phyloP scores from a whole-genome alignment of 1,140 invertebrate genomes.

The Zaprionus gabonicus region DNA sequence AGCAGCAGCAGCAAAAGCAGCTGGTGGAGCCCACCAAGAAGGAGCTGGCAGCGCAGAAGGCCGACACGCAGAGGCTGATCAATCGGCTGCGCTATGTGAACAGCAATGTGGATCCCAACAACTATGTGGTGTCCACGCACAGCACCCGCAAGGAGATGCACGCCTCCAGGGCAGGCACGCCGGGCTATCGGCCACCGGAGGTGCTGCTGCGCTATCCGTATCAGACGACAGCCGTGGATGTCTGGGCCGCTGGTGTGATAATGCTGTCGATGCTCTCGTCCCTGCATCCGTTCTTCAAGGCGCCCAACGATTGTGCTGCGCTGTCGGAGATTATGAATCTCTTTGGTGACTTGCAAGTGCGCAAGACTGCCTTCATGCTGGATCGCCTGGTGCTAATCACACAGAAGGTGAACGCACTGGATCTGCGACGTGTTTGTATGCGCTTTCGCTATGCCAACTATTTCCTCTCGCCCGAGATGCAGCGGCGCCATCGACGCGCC shows the following conservation, averaged over 20 bases:
- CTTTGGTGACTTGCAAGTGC: conserved; percentile 90
- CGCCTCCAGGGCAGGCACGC: conserved; percentile 94
- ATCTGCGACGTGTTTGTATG: conserved; percentile 86
- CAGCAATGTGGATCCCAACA: conserved; percentile 68
- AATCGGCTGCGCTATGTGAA: conserved; percentile 52
- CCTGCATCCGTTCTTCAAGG: conserved; percentile 93
- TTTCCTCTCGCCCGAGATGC: conserved; percentile 58
- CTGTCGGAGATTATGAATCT: conserved; percentile 93
- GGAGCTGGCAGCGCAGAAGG: conserved; percentile 56
- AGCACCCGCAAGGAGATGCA: conserved; percentile 85
- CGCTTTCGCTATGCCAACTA: conserved; percentile 78
- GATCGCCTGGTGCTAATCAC: conserved; percentile 86
- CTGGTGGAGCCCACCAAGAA: conserved; percentile 42
- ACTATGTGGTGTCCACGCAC: conserved; percentile 65
- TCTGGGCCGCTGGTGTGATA: conserved; percentile 95
- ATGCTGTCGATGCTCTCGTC: conserved; percentile 91
- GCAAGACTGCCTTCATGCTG: conserved; percentile 88
- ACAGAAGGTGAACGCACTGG: conserved; percentile 85
- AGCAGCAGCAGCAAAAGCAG: neutral
- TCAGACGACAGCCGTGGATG: conserved; percentile 93
- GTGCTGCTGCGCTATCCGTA: conserved; percentile 91
- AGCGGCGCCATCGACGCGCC: conserved; percentile 54
- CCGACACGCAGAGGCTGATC: conserved; percentile 55
- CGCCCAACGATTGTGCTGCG: conserved; percentile 92
- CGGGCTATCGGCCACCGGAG: conserved; percentile 94